phyloP scores from a whole-genome alignment of 1,140 invertebrate species.

The Archegozetes longisetosus region DNA sequence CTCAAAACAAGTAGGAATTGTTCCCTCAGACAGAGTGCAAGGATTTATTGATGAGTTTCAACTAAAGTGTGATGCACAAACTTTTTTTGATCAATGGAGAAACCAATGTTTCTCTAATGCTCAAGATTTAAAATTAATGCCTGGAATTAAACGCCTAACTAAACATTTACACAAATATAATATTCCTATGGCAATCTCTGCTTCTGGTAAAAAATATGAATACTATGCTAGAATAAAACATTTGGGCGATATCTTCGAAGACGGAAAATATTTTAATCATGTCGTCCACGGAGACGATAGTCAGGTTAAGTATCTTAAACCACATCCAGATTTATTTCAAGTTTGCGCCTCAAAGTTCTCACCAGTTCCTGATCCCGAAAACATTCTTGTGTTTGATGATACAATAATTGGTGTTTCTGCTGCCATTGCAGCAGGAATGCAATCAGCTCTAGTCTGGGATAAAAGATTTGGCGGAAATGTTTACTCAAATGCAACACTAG shows the following conservation, averaged over 20 bases:
- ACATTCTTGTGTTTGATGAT: constrained; percentile 14
- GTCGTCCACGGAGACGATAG: not conserved
- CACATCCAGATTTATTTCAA: constrained; percentile 3
- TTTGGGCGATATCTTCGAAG: not conserved
- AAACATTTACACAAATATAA: constrained; percentile 10
- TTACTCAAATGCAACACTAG: constrained; percentile 2
- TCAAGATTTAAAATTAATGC: constrained; percentile 9
- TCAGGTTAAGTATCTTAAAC: not conserved
- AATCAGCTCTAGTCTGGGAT: constrained; percentile 5
- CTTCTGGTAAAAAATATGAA: not conserved
- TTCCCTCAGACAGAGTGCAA: not conserved
- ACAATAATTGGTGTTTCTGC: constrained; percentile 9
- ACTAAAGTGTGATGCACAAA: not conserved
- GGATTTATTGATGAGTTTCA: not conserved
- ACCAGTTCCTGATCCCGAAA: constrained; percentile 1
- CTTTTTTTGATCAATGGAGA: not conserved
- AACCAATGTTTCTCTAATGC: not conserved
- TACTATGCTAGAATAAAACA: not conserved
- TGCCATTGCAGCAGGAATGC: constrained; percentile 2
- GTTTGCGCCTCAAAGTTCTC: not conserved
- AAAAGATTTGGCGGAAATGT: not conserved
- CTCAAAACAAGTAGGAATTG: not conserved
- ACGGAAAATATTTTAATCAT: constrained; percentile 7
- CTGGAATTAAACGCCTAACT: constrained; percentile 9
- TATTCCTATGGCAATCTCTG: constrained; percentile 14